Base-by-base conservation (phyloP, 2,113 vertebrate genomes). In the Ptilorrhoa leucosticta region DNA sequence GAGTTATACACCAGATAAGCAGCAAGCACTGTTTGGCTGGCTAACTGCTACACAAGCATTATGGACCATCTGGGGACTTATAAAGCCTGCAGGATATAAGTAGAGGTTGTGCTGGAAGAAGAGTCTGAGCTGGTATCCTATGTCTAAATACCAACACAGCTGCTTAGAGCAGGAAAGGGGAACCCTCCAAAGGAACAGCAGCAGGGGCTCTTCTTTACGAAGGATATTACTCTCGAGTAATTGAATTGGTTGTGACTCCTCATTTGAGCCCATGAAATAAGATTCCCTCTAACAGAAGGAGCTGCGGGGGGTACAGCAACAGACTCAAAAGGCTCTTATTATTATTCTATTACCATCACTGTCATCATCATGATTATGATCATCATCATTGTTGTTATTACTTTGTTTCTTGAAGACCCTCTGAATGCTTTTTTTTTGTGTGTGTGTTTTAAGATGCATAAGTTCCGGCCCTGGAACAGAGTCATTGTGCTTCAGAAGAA, bases 101-200 rank as follows among this genome's bases (percentile, higher is more conserved):
- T 3, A 2, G 50, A 96, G 75, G 86, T 83, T 95, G 83, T 93
- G 69, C 85, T 97, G 89, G 95, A 97, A 97, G 94, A 89, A 80
- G 69, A 78, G 87, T 72, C 90, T 93, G 93, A 97, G 92, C 91
- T 96, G 96, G 95, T 75, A 94, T 97, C 93, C 94, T 97, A 70
- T 96, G 84, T 97, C 96, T 96, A 90, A 97, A 96, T 93, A 97
- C 93, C 94, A 92, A 63, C 82, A 92, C 97, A 97, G 96, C 96
- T 97, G 97, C 91, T 96, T 89, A 37, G 76, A 89, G 48, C 63
- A 89, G 96, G 93, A 97, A 95, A 94, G 92, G 63, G 44, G 90
- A 95, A 93, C 91, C 79, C 60, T 89, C 81, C 83, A 89, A 95
- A 90, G 71, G 78, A 95, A 51, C 94, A 83, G 80, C 6, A 1